Conservation (phyloP, 2,888 invertebrate genomes). For the Platynereis dumerilii region DNA sequence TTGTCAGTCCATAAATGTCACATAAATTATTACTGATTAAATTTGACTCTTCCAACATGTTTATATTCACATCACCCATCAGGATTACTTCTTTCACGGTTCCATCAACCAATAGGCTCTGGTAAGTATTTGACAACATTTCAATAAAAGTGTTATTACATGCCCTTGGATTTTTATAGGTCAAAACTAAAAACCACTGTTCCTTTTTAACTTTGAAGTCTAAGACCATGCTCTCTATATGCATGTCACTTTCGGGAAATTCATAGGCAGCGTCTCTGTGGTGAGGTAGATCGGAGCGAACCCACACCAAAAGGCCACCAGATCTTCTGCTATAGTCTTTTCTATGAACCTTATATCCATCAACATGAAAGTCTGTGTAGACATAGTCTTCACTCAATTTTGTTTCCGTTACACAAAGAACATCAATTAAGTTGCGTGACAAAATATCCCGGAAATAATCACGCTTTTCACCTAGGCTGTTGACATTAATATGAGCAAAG, state of each 20-base stretch:
- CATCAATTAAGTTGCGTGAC: not conserved
- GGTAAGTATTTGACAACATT: not conserved
- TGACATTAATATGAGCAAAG: conserved; percentile 1
- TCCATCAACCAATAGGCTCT: not conserved
- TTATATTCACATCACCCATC: not conserved
- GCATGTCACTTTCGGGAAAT: not conserved
- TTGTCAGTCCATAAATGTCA: not conserved
- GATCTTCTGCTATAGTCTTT: not conserved
- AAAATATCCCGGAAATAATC: not conserved
- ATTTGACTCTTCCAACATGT: not conserved
- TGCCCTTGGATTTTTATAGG: not conserved
- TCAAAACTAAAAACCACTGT: not conserved
- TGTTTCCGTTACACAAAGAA: not conserved
- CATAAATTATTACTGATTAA: not conserved
- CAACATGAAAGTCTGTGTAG: not conserved
- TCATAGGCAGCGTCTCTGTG: not conserved
- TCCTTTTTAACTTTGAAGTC: not conserved
- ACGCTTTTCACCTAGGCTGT: not conserved
- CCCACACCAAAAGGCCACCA: not conserved
- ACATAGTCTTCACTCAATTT: not conserved
- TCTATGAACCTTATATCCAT: not conserved
- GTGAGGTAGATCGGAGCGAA: conserved; percentile 1
- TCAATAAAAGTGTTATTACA: not conserved
- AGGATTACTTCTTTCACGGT: not conserved
- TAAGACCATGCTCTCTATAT: conserved; percentile 3